Conservation (phyloP, 2,888 invertebrate genomes). For the Lasioglossum morio region DNA sequence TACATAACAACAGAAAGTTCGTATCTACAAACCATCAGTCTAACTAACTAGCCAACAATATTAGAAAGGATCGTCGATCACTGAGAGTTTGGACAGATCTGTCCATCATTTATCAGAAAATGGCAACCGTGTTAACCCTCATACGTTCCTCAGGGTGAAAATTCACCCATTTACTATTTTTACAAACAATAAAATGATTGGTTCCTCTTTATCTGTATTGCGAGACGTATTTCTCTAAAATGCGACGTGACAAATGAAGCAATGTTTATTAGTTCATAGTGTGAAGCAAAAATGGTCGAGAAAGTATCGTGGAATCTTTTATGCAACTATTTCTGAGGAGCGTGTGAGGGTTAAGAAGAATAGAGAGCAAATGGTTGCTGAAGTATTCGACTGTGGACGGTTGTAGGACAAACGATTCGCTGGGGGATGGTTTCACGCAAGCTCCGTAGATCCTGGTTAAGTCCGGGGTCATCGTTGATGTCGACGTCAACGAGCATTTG, state of each 20-base stretch:
- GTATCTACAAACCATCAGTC: neutral
- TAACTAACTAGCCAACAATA: neutral
- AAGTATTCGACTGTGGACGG: neutral
- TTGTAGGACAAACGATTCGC: conserved; percentile 21
- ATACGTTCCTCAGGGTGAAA: no score
- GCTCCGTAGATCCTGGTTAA: conserved; percentile 57
- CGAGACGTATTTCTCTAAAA: no score
- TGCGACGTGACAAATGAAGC: no score
- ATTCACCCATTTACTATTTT: no score
- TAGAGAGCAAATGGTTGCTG: neutral
- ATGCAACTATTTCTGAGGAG: no score
- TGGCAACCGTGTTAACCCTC: neutral
- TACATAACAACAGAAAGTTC: no score
- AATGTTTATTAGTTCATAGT: no score
- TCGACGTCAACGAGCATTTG: conserved; percentile 28
- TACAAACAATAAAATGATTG: no score
- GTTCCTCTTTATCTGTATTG: no score
- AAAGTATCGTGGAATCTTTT: no score
- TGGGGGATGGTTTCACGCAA: conserved; percentile 34
- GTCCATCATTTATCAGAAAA: neutral
- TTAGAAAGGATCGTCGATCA: neutral
- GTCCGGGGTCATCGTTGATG: conserved; percentile 36
- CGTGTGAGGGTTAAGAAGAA: neutral
- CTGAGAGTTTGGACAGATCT: neutral
- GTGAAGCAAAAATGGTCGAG: no score